Evolutionary conservation across 1,140 invertebrate genomes (phyloP).

Genomic region (Drosophila subpulchrella): DNA sequence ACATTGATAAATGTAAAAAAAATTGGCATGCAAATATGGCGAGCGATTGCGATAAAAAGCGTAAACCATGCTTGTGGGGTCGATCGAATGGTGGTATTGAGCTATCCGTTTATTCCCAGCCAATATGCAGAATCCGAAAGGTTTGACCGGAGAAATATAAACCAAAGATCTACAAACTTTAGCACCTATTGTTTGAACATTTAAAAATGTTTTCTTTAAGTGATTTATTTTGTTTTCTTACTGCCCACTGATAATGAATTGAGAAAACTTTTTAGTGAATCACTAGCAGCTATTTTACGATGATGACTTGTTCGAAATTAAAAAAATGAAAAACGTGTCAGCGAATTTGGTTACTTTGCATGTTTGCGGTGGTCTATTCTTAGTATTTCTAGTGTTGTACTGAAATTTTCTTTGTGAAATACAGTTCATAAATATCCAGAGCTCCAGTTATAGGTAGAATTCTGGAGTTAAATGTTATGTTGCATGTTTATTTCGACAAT

Average conservation of each 20-base stretch:
- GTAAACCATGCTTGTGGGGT: neutral
- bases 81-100: neutral
- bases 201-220: neutral
- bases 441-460: neutral
- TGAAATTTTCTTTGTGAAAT: neutral
- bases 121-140: neutral
- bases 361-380: neutral
- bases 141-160: neutral
- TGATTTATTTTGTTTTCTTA: neutral
- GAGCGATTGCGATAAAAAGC: conserved; percentile 20
- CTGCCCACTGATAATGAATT: neutral
- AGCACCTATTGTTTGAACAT: neutral
- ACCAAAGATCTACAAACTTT: neutral
- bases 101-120: neutral
- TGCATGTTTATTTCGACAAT: neutral
- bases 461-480: neutral
- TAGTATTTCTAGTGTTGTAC: neutral
- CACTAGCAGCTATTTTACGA: neutral
- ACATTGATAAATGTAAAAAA: conserved; percentile 61
- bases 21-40: conserved; percentile 55
- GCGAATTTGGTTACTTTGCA: neutral
- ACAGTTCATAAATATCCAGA: neutral
- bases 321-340: neutral
- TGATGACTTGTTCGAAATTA: neutral
- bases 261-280: neutral